Base-by-base conservation (phyloP, 2,797 vertebrate genomes). In the Mormyrops boulengeri region DNA sequence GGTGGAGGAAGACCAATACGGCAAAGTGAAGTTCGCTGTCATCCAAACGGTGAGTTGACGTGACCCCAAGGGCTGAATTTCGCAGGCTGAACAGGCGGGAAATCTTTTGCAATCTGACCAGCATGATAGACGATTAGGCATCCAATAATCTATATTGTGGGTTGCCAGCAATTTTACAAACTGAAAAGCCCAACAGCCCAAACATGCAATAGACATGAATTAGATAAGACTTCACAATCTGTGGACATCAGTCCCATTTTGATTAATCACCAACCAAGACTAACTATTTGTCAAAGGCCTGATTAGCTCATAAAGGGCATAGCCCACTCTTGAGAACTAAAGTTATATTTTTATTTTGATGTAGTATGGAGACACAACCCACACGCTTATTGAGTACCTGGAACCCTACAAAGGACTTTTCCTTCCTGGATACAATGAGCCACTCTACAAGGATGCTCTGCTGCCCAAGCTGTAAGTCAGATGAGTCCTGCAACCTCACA, bases 341-440 rank as follows among this genome's bases (percentile, higher is more conserved):
- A 60, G 26, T 50, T 22, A 14, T 38, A 5, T 49, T 30, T 69
- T 62, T 44, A 22, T 47, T 22, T 66, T 5, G 17, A n/a, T 89
- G 62, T 93, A 97, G 97, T 97, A 97, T 38, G 97, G 96, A 90
- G 96, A 97, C 89, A 97, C 96, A 30, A 96, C 95, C 62, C 97
- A 97, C 93, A 97, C 97, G 0, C 91, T 97, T 8, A 91, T 97
- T 14, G 97, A 97, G 93, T 96, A 96, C 94, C 93, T 97, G 69
- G 92, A 92, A 85, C 94, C 95, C 52, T 97, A 96, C 94, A 95
- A 95, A 92, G 96, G 97, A 80, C 91, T 95, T 82, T 97, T 97
- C 93, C 94, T 97, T 89, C 96, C 97, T 0, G 93, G 95, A 90
- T 97, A 95, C 94, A 94, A 93, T 87, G 93, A 96, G 90, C 95